Conservation (phyloP, 2,113 vertebrate genomes). For the Mus musculus region DNA sequence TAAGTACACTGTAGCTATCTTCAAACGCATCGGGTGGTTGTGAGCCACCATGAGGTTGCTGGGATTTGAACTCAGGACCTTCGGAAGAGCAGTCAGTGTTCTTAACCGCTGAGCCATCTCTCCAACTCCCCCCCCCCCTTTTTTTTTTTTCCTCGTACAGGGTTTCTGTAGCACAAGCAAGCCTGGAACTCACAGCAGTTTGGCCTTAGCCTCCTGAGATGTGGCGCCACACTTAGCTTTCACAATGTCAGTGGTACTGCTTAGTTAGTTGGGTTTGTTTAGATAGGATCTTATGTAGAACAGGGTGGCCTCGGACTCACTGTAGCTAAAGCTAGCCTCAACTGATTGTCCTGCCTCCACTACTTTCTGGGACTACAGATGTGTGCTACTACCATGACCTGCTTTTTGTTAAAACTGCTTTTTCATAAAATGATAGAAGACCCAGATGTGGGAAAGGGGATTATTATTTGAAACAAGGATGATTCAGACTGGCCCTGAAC, state of each 20-base stretch:
- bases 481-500: background rate
- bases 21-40: no score
- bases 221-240: background rate
- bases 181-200: background rate
- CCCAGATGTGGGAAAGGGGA: background rate
- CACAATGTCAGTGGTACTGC: background rate
- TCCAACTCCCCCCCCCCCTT: no score
- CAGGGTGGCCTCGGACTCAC: background rate
- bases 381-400: background rate
- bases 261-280: background rate
- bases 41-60: no score
- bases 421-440: conserved; percentile 6
- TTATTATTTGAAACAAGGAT: background rate
- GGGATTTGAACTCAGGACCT: no score
- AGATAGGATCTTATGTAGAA: background rate
- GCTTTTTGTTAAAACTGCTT: background rate
- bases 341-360: background rate
- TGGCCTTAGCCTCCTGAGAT: background rate
- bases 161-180: background rate
- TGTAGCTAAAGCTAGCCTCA: background rate
- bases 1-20: no score
- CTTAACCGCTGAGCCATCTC: no score
- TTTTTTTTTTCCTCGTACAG: no score
- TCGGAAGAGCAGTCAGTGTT: no score
- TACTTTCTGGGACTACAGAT: background rate